Percentiles rank a stretch among this genome's conserved stretches.
Evolutionary conservation across 2,888 invertebrate genomes (phyloP).

Genomic region (Elegia similella): DNA sequence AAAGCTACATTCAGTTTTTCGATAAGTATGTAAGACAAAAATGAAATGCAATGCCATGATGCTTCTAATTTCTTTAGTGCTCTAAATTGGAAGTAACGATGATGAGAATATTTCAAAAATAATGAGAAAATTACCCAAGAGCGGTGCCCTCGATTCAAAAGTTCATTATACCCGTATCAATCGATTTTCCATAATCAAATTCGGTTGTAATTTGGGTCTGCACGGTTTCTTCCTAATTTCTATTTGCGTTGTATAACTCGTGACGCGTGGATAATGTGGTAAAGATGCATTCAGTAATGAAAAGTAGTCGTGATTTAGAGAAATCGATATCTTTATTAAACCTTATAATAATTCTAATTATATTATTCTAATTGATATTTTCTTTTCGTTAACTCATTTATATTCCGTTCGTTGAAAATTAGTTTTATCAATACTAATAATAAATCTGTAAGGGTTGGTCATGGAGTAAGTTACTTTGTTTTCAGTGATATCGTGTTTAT

Average conservation of each 20-base stretch:
- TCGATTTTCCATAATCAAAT: constrained; percentile 8
- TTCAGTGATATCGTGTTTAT: no score
- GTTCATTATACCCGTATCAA: constrained; percentile 11
- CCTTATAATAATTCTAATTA: not conserved
- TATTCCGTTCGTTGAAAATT: no score
- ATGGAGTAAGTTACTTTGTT: no score
- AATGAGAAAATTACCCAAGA: constrained; percentile 7
- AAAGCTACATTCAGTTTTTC: no score
- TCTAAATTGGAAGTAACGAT: not conserved
- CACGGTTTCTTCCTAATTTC: constrained; percentile 10
- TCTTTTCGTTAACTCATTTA: no score
- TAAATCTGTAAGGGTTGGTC: no score
- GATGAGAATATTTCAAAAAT: constrained; percentile 1
- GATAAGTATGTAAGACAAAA: no score
- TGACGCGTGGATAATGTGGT: constrained; percentile 1
- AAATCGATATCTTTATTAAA: not conserved
- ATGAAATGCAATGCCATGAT: no score
- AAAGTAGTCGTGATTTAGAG: not conserved
- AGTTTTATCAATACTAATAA: no score
- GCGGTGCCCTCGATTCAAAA: constrained; percentile 1
- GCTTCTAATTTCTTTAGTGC: no score
- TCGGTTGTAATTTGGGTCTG: not conserved
- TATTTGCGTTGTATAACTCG: constrained; percentile 5
- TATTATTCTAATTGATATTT: no score
- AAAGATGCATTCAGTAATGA: not conserved